Conservation (phyloP, 1,140 invertebrate species). For the Ceratina australensis region DNA sequence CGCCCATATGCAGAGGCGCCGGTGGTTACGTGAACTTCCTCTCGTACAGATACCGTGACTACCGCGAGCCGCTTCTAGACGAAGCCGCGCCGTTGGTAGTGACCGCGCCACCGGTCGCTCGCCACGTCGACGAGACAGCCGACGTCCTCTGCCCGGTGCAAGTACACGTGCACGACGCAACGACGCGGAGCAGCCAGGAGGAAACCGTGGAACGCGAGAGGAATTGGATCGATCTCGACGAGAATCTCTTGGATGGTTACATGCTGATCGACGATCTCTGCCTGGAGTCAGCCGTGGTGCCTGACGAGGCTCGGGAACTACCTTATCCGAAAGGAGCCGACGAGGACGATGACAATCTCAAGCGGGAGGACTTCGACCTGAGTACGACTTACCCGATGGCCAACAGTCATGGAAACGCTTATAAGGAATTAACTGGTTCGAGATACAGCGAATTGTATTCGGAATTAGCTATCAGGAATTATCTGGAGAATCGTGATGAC, state of each 20-base stretch:
- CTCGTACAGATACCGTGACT: conserved; percentile 59
- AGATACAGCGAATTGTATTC: conserved; percentile 55
- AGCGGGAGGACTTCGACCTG: conserved; percentile 37
- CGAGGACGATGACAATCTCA: conserved; percentile 41
- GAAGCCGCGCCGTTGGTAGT: conserved; percentile 47
- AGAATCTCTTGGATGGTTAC: conserved; percentile 51
- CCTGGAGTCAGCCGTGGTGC: conserved; percentile 45
- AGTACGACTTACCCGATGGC: conserved; percentile 58
- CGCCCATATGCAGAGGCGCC: conserved; percentile 54
- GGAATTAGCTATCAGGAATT: conserved; percentile 12
- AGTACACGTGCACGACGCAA: conserved; percentile 56
- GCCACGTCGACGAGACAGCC: conserved; percentile 36
- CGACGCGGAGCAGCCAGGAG: conserved; percentile 36
- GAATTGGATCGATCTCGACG: conserved; percentile 58
- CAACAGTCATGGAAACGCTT: conserved; percentile 64
- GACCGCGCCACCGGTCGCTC: conserved; percentile 40
- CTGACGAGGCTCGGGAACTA: conserved; percentile 51
- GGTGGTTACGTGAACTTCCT: conserved; percentile 64
- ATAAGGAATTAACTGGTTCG: conserved; percentile 56
- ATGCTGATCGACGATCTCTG: conserved; percentile 54
- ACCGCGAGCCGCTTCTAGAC: conserved; percentile 45
- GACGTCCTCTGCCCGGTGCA: conserved; percentile 60
- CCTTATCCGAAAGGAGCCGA: conserved; percentile 35
- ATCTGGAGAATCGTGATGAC: conserved; percentile 12
- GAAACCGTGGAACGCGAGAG: not conserved